These are phyloP conservation scores for Liasis olivaceus DNA, from an alignment of 2,797 vertebrate species.

Conservation along the genomic window DNA sequence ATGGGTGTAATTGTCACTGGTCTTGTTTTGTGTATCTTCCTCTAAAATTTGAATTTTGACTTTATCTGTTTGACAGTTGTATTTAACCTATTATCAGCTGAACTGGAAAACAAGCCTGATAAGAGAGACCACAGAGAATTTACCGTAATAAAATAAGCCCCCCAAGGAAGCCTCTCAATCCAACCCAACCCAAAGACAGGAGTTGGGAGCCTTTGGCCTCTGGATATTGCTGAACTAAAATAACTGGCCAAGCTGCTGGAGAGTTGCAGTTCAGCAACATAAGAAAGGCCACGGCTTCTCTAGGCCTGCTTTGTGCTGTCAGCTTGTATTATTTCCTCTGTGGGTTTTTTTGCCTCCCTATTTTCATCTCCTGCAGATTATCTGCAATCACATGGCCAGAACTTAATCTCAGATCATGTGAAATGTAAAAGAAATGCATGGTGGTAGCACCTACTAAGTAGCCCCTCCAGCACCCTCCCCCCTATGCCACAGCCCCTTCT, in stretches of 20 bases:
- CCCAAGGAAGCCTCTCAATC: not conserved
- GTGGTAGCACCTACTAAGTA: not conserved
- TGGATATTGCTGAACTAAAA: not conserved
- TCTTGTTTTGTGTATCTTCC: not conserved
- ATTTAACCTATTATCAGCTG: not conserved
- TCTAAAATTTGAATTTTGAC: slow-evolving; percentile 9
- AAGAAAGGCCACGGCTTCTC: not conserved
- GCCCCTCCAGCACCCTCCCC: not conserved
- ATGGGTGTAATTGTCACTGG: not conserved
- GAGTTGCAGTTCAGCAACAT: not conserved
- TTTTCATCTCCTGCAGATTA: not conserved
- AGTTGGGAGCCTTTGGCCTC: not conserved
- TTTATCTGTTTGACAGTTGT: not conserved
- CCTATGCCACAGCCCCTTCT: not conserved
- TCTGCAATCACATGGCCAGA: not conserved
- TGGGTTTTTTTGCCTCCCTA: not conserved
- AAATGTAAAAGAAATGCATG: not conserved
- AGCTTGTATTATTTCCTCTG: not conserved
- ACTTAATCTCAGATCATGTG: not conserved
- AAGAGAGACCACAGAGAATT: not conserved
- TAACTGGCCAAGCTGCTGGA: not conserved
- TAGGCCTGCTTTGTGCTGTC: not conserved
- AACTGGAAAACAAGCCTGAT: slow-evolving; percentile 8
- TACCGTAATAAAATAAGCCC: not conserved
- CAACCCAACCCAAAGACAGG: not conserved